Percentiles rank a stretch among this genome's conserved stretches.
These are phyloP conservation scores for Mayetiola destructor DNA, from an alignment of 2,888 invertebrate species.

Conservation along the genomic window DNA sequence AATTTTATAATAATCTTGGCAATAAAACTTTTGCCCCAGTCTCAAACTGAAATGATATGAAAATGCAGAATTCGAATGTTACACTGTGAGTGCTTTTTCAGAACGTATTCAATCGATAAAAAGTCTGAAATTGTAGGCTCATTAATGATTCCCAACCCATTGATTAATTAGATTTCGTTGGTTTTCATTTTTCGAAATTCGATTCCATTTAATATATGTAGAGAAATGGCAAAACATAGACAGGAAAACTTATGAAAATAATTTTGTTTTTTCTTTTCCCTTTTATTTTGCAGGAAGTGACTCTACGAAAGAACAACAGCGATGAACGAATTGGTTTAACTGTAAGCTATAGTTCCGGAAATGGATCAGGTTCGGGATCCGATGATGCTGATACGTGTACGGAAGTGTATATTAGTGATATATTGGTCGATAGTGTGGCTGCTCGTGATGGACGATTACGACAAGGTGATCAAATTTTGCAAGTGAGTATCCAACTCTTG, in stretches of 20 bases:
- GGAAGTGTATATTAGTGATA: constrained; percentile 55
- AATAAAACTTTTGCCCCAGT: constrained; percentile 9
- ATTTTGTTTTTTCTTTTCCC: background rate
- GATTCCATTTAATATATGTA: background rate
- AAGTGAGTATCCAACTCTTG: constrained; percentile 29
- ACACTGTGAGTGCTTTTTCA: background rate
- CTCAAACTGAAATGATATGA: too few relatives aligned
- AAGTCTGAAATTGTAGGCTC: background rate
- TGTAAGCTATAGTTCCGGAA: constrained; percentile 48
- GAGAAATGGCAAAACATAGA: background rate
- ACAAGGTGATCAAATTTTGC: constrained; percentile 48
- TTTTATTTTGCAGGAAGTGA: constrained; percentile 43
- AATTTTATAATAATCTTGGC: constrained; percentile 3
- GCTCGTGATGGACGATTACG: constrained; percentile 43
- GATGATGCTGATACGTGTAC: constrained; percentile 37
- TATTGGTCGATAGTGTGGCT: constrained; percentile 44
- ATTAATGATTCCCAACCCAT: background rate
- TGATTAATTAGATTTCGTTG: constrained; percentile 2
- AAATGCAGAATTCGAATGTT: too few relatives aligned
- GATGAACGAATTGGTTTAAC: constrained; percentile 51
- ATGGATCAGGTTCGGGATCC: constrained; percentile 37
- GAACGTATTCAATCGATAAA: background rate
- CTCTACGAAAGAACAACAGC: constrained; percentile 41
- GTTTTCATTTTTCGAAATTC: background rate
- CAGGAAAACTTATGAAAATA: too few relatives aligned